phyloP scores from a whole-genome alignment of 2,888 invertebrate genomes.

The Notodonta ziczac region DNA sequence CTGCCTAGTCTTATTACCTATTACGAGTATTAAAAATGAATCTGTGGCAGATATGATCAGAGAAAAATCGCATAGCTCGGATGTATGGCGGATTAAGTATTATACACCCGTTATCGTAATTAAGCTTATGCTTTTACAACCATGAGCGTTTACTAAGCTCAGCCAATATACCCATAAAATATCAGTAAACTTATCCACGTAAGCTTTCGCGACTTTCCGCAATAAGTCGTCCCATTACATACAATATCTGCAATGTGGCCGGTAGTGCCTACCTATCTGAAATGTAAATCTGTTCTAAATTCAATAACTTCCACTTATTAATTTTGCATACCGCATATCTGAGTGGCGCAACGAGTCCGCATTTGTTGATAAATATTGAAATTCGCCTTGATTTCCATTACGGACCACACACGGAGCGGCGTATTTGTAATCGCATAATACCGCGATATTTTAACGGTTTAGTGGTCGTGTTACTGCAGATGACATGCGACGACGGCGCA shows the following conservation, averaged over 20 bases:
- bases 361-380: slow-evolving; percentile 75
- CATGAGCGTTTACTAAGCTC: background rate
- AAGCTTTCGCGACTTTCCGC: slow-evolving; percentile 2
- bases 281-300: slow-evolving; percentile 44
- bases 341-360: slow-evolving; percentile 53
- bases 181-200: background rate
- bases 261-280: slow-evolving; percentile 12
- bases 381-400: slow-evolving; percentile 58
- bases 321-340: slow-evolving; percentile 61
- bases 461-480: slow-evolving; percentile 45
- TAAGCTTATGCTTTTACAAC: background rate
- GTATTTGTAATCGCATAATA: slow-evolving; percentile 50
- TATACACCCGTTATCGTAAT: too few species aligned
- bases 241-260: slow-evolving; percentile 7
- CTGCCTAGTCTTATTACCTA: too few species aligned
- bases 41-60: background rate
- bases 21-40: background rate
- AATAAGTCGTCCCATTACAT: slow-evolving; percentile 1
- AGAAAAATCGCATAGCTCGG: background rate
- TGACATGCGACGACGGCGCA: slow-evolving; percentile 58
- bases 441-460: slow-evolving; percentile 63
- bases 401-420: slow-evolving; percentile 72
- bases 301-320: slow-evolving; percentile 45
- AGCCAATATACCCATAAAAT: slow-evolving; percentile 1
- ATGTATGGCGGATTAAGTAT: background rate